Evolutionary conservation across 2,888 invertebrate genomes (phyloP).

Genomic region (Spilarctia lutea): DNA sequence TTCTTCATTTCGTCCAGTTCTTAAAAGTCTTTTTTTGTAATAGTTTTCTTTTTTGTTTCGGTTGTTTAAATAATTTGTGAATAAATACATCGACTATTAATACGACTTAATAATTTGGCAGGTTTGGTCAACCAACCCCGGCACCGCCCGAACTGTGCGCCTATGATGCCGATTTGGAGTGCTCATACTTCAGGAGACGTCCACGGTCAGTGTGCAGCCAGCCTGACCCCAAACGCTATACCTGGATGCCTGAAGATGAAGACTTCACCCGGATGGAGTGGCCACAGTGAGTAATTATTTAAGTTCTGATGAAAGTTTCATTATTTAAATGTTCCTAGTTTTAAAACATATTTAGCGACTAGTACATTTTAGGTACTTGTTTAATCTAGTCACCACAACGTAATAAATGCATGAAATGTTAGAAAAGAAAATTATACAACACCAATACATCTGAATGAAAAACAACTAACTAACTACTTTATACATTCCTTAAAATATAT

Average conservation of each 20-base stretch:
- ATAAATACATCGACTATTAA: no score
- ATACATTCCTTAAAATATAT: no score
- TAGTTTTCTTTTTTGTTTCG: neutral
- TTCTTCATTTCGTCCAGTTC: no score
- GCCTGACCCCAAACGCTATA: conserved; percentile 91
- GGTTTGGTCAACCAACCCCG: conserved; percentile 87
- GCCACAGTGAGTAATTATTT: conserved; percentile 82
- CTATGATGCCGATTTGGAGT: conserved; percentile 91
- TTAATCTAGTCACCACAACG: neutral
- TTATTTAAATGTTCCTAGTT: neutral
- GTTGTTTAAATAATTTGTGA: neutral
- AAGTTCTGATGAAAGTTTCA: conserved; percentile 14
- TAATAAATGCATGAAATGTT: neutral
- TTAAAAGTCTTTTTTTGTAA: no score
- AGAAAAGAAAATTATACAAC: neutral
- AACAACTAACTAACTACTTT: neutral
- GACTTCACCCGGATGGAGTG: conserved; percentile 90
- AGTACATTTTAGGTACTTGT: no score
- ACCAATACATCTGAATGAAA: no score
- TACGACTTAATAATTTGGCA: conserved; percentile 54
- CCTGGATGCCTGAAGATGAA: conserved; percentile 93
- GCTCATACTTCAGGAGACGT: conserved; percentile 93
- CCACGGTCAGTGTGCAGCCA: conserved; percentile 91
- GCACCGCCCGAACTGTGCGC: conserved; percentile 87
- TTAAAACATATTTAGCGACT: neutral